Evolutionary conservation across 1,140 invertebrate genomes (phyloP).

Genomic region (Meloidogyne floridensis): DNA sequence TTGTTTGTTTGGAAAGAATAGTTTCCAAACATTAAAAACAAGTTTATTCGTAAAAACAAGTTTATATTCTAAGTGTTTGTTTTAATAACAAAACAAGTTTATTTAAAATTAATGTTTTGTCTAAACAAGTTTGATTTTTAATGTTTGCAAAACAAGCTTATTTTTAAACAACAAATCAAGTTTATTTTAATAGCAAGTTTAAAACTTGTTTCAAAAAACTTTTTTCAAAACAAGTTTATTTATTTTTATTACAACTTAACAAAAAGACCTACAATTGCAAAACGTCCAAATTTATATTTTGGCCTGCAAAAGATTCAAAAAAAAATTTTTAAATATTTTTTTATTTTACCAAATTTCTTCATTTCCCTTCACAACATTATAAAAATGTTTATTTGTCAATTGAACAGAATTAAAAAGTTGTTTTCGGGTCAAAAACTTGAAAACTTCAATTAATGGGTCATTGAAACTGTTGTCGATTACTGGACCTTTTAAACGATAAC

Average conservation of each 20-base stretch:
- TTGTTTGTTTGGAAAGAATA: too few species aligned
- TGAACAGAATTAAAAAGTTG: constrained; percentile 13
- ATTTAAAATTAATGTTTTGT: too few species aligned
- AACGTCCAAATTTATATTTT: background rate
- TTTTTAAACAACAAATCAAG: too few species aligned
- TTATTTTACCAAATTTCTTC: constrained; percentile 1
- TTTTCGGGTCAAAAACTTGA: constrained; percentile 20
- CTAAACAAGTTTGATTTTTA: too few species aligned
- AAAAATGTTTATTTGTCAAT: constrained; percentile 10
- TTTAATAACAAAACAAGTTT: too few species aligned
- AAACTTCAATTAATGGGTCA: constrained; percentile 18
- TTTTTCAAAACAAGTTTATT: background rate
- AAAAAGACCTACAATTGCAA: constrained; percentile 16
- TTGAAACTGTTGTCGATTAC: background rate
- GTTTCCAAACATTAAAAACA: too few species aligned
- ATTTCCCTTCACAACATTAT: constrained; percentile 11
- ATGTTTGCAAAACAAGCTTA: too few species aligned
- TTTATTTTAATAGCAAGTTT: background rate
- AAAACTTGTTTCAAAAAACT: too few species aligned
- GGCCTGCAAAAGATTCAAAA: background rate
- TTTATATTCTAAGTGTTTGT: too few species aligned
- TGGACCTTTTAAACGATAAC: background rate
- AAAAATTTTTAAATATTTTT: too few species aligned
- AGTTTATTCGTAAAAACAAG: too few species aligned
- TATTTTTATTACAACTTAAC: background rate